Conservation (phyloP, 2,797 vertebrate species). For the Allochrocebus solatus region DNA sequence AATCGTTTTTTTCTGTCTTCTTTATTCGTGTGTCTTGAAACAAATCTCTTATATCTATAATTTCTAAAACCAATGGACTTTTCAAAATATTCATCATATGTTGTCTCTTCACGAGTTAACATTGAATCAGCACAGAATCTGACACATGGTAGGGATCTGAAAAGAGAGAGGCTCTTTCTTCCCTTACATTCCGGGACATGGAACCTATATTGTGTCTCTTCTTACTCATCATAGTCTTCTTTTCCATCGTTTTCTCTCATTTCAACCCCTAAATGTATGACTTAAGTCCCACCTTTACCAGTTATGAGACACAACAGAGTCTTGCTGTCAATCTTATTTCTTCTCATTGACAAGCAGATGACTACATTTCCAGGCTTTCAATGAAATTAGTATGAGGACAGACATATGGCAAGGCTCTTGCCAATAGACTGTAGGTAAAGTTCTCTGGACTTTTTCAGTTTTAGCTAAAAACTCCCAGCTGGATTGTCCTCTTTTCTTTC, state of each 20-base stretch:
- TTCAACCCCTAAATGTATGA: background rate
- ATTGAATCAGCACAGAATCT: background rate
- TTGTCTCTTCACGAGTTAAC: background rate
- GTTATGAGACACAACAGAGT: background rate
- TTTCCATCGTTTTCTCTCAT: background rate
- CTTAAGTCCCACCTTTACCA: background rate
- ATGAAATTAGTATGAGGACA: background rate
- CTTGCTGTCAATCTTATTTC: background rate
- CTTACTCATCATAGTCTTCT: background rate
- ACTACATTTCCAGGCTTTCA: background rate
- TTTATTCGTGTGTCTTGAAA: background rate
- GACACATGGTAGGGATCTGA: background rate
- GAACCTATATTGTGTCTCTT: background rate
- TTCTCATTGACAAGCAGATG: background rate
- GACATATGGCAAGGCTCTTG: background rate
- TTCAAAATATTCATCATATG: background rate
- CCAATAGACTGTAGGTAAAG: background rate
- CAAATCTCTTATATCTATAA: background rate
- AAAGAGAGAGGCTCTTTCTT: background rate
- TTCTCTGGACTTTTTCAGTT: background rate
- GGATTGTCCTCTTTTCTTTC: background rate
- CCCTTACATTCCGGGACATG: background rate
- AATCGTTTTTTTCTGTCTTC: background rate
- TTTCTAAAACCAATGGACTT: background rate
- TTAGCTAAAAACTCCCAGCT: background rate